Evolutionary conservation across 2,888 invertebrate genomes (phyloP), one percentile per base, ranked within the genome.

Genomic region (Operophtera brumata): DNA sequence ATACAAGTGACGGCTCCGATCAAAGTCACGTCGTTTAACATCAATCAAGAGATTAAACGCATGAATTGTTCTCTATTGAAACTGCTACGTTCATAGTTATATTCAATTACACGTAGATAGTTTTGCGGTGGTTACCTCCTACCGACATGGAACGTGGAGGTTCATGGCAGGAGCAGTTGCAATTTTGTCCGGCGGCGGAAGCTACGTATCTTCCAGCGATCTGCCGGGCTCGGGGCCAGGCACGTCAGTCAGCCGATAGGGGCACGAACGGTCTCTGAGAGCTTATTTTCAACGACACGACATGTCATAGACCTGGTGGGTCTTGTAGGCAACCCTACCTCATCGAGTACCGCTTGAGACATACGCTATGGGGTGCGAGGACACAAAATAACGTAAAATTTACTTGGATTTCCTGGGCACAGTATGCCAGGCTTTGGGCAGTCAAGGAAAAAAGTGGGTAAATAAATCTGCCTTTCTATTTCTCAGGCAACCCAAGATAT

Each of bases 131-230:
- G 80, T 20, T 20, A 20, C 20, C 20, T 20, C 20, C 20, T 20
- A 20, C 4, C 2, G 4, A 20, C 20, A 20, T 20, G 20, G 4
- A 4, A 80, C 78, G 77, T 65, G 66, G 63, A 62, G 61, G 34
- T 62, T n/a, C 67, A 70, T 64, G 70, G 67, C 63, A 54, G 62
- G 43, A 32, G 34, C 14, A 47, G 25, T 39, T 45, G 41, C 78
- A 69, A 80, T 82, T 84, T 81, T 83, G 78, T 79, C 74, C 69
- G 69, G 66, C 77, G 76, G 73, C 80, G 84, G 84, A 84, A 80
- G 80, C 79, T 74, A 73, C 77, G 65, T 79, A 78, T 82, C 84
- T 77, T 20, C 75, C 71, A 70, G 75, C 69, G 70, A 80, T 80
- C 76, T 79, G 72, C 72, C 66, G 70, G 59, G 64, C 72, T 77